Percentiles rank a stretch among this genome's conserved stretches.
These are phyloP conservation scores for Macquaria australasica DNA, from an alignment of 2,113 vertebrate species.

Conservation along the genomic window DNA sequence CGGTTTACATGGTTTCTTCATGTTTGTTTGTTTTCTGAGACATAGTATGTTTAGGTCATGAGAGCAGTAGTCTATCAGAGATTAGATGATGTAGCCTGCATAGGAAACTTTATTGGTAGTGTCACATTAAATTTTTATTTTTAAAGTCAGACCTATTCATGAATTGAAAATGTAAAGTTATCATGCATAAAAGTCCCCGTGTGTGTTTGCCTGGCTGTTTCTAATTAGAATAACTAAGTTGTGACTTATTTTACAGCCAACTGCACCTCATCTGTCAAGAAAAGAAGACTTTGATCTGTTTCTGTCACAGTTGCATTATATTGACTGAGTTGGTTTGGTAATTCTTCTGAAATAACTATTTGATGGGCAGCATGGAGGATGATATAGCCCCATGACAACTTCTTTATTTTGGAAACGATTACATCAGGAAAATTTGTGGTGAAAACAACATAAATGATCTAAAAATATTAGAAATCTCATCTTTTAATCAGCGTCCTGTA, in stretches of 20 bases:
- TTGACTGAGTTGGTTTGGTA: conserved; percentile 1
- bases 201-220: conserved; percentile 27
- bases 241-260: not conserved
- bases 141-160: not conserved
- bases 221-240: not conserved
- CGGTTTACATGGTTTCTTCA: conserved; percentile 35
- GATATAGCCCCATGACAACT: not conserved
- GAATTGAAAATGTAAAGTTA: conserved; percentile 27
- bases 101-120: conserved; percentile 25
- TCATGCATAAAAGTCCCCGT: not conserved
- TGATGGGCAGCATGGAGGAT: not conserved
- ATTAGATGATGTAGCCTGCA: conserved; percentile 39
- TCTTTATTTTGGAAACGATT: conserved; percentile 1
- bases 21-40: conserved; percentile 29
- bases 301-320: not conserved
- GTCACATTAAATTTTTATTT: conserved; percentile 32
- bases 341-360: conserved; percentile 19
- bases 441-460: not conserved
- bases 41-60: conserved; percentile 23
- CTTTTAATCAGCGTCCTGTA: conserved; percentile 21
- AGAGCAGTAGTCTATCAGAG: conserved; percentile 26
- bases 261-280: not conserved
- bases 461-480: not conserved
- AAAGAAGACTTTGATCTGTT: not conserved
- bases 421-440: not conserved